Evolutionary conservation across 2,797 vertebrate species (phyloP), one percentile per base, ranked within the genome.

Genomic region (Darevskia nairensis): DNA sequence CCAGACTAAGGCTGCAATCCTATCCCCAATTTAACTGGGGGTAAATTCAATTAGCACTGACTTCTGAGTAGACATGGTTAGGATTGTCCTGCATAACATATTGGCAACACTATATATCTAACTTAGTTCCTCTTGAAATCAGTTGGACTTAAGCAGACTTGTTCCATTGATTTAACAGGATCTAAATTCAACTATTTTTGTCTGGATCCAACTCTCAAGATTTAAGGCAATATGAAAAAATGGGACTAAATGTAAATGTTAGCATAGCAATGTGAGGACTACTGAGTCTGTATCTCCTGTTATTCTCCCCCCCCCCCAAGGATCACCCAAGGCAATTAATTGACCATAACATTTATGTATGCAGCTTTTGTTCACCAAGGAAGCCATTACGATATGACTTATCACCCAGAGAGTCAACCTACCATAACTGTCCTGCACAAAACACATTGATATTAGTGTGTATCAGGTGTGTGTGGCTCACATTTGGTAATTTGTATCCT

Each of bases 381-480:
- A 39, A 55, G 50, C 32, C 8, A 13, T 61, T 90, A 92, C 84
- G 77, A 91, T 93, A 93, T 89, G 91, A 90, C 92, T 94, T 19
- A 94, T 15, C 35, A 15, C 15, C 27, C 4, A 10, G 80, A 89
- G 83, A 79, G 21, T 64, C 79, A 64, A 25, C 64, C 55, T 66
- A 11, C 61, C 79, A 61, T 35, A 7, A n/a, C 17, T 82, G 9
- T n/a, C 39, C 39, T 46, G 15, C 39, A 82, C 4, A n/a, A 29
- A 29, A 29, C 7, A 6, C 17, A 55, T n/a, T 79, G 4, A 46
- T 82, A 68, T 46, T 27, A 69, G 7, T 82, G 23, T 59, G 17
- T 74, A 59, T 17, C 32, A 81, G 21, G 23, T 82, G 25, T 44
- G 3, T 68, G 23, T 19, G 13, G 5, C 80, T 82, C 66, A 68